Conservation (phyloP, 2,113 vertebrate genomes). For the Actenoides hombroni region DNA sequence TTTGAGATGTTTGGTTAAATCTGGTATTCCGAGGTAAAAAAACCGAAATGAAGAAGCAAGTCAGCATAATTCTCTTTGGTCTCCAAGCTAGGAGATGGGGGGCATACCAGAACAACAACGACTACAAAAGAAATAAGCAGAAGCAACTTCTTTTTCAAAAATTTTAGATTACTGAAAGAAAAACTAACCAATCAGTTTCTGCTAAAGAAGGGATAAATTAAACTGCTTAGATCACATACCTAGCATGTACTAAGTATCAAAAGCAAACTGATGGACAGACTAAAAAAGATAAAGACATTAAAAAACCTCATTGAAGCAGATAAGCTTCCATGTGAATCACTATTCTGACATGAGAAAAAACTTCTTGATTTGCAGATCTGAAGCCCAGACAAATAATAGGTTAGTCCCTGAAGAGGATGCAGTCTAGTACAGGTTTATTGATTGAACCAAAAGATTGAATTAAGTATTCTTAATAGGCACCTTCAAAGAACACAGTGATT, state of each 20-base stretch:
- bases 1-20: background rate
- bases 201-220: background rate
- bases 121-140: background rate
- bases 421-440: background rate
- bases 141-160: background rate
- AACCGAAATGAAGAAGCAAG: background rate
- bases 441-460: background rate
- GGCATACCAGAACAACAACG: background rate
- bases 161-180: background rate
- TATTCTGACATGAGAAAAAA: background rate
- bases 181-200: background rate
- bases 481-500: slow-evolving; percentile 1
- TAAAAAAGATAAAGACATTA: background rate
- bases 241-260: background rate
- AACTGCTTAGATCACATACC: background rate
- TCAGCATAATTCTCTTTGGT: background rate
- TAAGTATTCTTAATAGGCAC: background rate
- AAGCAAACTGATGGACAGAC: background rate
- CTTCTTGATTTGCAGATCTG: background rate
- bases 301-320: background rate
- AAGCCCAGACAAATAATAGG: background rate
- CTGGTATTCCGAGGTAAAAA: background rate
- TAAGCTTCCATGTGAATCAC: background rate
- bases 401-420: background rate
- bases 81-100: background rate